Evolutionary conservation across 2,888 invertebrate species (phyloP), one percentile per base, ranked within the genome.

Genomic region (Acleris laterana): DNA sequence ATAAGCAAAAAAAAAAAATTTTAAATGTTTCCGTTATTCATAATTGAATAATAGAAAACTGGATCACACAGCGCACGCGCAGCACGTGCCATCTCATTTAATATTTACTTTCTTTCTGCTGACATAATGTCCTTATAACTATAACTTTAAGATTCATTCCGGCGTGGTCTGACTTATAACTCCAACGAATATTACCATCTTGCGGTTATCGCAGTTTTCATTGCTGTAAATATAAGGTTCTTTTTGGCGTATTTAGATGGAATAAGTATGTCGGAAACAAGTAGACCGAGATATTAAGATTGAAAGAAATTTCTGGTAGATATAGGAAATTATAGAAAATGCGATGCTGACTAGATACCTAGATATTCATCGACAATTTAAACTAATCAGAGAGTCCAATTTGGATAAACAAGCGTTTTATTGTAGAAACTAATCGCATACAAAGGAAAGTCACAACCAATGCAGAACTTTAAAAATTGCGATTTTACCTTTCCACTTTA

Each of bases 31-130:
- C 64, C 64, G 60, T 56, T 61, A 65, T 65, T 61, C 55, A 56
- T 65, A 65, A 65, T 65, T 65, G 60, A 65, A 65, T 61, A 65
- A 65, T 61, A 65, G 65, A 65, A 65, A 65, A 56, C 50, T 65
- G 55, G 60, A 65, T 42, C 65, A 65, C 50, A 61, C 55, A n/a
- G 32, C 65, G 65, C 65, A 61, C 65, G 65, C 60, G 48, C 58
- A n/a, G 48, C 65, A 44, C 50, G 60, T 51, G 50, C 50, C 65
- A 44, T 61, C 50, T 65, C 60, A 46, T 50, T 44, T 49, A 50
- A n/a, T 44, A 49, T 46, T 60, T 46, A 20, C 60, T 17, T 28
- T 19, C 13, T 20, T 19, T 56, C 32, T 52, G 52, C 48, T 32
- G 22, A 13, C 28, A 16, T 19, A 16, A 2, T 17, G 20, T 11